Base-by-base conservation (phyloP, 1,140 invertebrate species). In the Melitaea cinxia region DNA sequence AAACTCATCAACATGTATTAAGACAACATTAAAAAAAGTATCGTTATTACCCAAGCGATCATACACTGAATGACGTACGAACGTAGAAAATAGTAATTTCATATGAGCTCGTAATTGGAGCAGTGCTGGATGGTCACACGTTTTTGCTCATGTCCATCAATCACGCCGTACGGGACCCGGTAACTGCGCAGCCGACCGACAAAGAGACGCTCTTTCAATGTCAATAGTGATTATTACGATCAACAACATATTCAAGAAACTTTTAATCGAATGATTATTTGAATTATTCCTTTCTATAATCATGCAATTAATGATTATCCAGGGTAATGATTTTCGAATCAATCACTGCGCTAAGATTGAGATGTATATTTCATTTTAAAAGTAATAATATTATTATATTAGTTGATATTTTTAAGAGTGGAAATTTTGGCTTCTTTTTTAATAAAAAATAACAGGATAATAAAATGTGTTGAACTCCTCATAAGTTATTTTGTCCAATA, bases 31-130 rank as follows among this genome's bases (percentile, higher is more conserved):
- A 45, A 3, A 19, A 5, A 5, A 1, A n/a, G 6, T 10, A 9
- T 10, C 33, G 17, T 37, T 19, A 55, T 15, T 19, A 19, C 19
- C 30, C 30, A n/a, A 23, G 24, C 24, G 30, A 55, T 37, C 35
- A 33, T 9, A 21, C 21, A 39, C 12, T 17, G 49, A 39, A 50
- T 23, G 45, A 52, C 47, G 24, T 30, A 35, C 5, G 35, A 37
- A 37, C 35, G 53, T 35, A 55, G 53, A 23, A 35, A 57, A 52
- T 26, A 54, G 59, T 54, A 37, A 62, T 62, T 62, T 62, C 12
- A 35, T 62, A 62, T 54, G 59, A 62, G 33, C 23, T 49, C 17
- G 45, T 56, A 65, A 65, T 65, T 65, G 62, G 62, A 65, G 62
- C 62, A 57, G 10, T 30, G 26, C 21, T 15, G 45, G 23, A 23